Evolutionary conservation across 2,888 invertebrate genomes (phyloP), one percentile per base, ranked within the genome.

Genomic region (Mellilla xanthometata): DNA sequence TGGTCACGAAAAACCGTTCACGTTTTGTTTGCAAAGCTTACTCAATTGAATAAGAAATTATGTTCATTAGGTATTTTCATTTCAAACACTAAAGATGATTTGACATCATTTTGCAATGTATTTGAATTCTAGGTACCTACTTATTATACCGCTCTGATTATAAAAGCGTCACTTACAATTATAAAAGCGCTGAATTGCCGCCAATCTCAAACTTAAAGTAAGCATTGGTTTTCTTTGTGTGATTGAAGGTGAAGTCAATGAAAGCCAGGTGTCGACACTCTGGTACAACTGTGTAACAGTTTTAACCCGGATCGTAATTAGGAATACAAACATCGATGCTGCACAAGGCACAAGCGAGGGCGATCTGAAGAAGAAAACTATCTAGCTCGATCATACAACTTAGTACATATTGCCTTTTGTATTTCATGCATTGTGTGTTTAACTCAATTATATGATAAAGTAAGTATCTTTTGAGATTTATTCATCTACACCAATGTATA

Each of bases 291-390:
- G 67, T 60, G 69, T 69, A 69, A 66, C 73, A 72, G 72, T 80
- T 77, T 77, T 72, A 76, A 80, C 72, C 67, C 65, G 65, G 65
- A 67, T 62, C 65, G 73, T 81, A 81, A 84, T 81, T 75, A 78
- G 72, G 77, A 75, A 81, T 81, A 81, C 80, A 84, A 83, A 83
- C 60, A 68, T 54, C 57, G 51, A 39, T 8, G 32, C 8, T 35
- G 51, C 31, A 15, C 42, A 72, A 66, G 54, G 33, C 29, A 62
- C 6, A 46, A 45, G 50, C 48, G 50, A 8, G 6, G 55, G 64
- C 64, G 65, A 32, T 19, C 3, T 15, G 7, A 15, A 10, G 30
- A 26, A 3, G 6, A 19, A 19, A 40, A n/a, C n/a, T n/a, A n/a
- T n/a, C n/a, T n/a, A n/a, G n/a, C n/a, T n/a, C n/a, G n/a, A n/a